Percentiles rank a stretch among this genome's conserved stretches.
Conservation (phyloP, 2,113 vertebrate species). For the Aspidoscelis tigris region DNA sequence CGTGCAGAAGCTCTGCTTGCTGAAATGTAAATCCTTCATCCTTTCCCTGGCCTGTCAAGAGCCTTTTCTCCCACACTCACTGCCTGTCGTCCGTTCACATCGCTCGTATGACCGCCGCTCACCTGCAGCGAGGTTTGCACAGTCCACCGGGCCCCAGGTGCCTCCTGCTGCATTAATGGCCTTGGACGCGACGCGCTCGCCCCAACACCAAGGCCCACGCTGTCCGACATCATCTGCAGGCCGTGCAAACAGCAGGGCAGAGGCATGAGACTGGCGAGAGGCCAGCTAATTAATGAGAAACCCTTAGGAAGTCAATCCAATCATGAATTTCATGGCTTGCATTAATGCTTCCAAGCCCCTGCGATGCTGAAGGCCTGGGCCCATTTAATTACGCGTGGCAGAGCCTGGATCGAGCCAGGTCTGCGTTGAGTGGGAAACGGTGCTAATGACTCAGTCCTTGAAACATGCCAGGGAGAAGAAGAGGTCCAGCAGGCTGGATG, state of each 20-base stretch:
- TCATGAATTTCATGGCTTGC: not conserved
- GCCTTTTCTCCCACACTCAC: too few relatives aligned
- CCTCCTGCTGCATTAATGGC: not conserved
- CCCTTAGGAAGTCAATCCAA: not conserved
- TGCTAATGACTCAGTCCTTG: not conserved
- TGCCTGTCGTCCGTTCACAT: not conserved
- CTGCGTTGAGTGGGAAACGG: not conserved
- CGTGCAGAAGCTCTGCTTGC: too few relatives aligned
- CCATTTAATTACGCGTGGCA: not conserved
- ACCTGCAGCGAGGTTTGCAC: not conserved
- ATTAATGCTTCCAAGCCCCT: not conserved
- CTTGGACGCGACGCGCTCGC: not conserved
- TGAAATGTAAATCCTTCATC: too few relatives aligned
- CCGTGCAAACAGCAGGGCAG: not conserved
- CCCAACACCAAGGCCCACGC: too few relatives aligned
- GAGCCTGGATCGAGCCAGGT: not conserved
- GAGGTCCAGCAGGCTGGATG: not conserved
- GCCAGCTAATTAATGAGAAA: slow-evolving; percentile 15
- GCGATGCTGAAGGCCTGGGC: not conserved
- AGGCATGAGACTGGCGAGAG: not conserved
- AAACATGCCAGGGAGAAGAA: not conserved
- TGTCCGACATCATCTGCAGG: not conserved
- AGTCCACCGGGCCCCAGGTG: not conserved
- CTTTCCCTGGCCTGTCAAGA: too few relatives aligned
- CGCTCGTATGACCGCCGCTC: too few relatives aligned